Conservation (phyloP, 2,888 invertebrate species). For the Pseudanteris insignis region DNA sequence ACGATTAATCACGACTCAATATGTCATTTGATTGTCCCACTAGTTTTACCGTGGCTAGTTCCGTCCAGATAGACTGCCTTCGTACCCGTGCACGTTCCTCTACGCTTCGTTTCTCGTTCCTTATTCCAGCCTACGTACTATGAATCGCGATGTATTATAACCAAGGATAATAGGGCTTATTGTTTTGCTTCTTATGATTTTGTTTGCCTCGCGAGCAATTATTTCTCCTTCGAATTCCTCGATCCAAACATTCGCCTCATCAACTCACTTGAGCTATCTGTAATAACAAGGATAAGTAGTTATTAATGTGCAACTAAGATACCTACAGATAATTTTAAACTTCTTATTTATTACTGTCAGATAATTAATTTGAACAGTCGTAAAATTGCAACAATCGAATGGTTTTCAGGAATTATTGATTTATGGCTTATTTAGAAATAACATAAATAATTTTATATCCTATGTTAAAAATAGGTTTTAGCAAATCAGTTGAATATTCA, state of each 20-base stretch:
- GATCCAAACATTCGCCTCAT: conserved; percentile 19
- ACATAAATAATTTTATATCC: too few species aligned
- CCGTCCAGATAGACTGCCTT: too few species aligned
- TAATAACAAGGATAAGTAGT: conserved; percentile 39
- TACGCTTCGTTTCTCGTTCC: conserved; percentile 15
- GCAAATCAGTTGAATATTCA: too few species aligned
- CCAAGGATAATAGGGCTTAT: conserved; percentile 28
- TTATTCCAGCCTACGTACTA: conserved; percentile 23
- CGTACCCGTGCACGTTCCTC: conserved; percentile 1
- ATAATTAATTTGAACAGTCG: too few species aligned
- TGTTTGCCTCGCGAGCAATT: conserved; percentile 7
- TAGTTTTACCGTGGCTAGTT: too few species aligned
- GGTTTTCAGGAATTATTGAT: too few species aligned
- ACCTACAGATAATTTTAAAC: too few species aligned
- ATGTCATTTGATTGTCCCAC: conserved; percentile 13
- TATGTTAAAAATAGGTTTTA: too few species aligned
- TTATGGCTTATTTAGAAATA: too few species aligned
- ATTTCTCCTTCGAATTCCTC: neutral
- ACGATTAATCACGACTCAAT: conserved; percentile 10
- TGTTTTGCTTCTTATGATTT: conserved; percentile 24
- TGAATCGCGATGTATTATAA: conserved; percentile 19
- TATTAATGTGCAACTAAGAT: too few species aligned
- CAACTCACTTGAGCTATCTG: conserved; percentile 54
- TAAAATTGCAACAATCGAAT: too few species aligned
- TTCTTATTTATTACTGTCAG: too few species aligned